These are phyloP conservation scores for Gymnoscelis rufifasciata DNA, from an alignment of 2,888 invertebrate species.

Conservation along the genomic window DNA sequence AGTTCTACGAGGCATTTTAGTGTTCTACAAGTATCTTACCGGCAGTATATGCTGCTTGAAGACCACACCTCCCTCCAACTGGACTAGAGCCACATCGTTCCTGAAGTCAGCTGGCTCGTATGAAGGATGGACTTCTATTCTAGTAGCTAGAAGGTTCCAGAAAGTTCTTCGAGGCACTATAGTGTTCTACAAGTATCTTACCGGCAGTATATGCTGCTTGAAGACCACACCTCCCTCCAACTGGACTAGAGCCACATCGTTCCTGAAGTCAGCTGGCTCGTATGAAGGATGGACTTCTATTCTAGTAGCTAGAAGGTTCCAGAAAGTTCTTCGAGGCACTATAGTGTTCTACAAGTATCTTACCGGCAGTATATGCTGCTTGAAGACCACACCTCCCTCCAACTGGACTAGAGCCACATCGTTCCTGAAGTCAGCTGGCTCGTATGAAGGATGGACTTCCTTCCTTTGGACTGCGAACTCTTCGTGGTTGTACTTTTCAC, in stretches of 20 bases:
- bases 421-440: constrained; percentile 93
- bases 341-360: background rate
- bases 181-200: too few relatives aligned
- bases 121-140: background rate
- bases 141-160: background rate
- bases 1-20: too few relatives aligned
- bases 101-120: background rate
- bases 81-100: background rate
- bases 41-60: background rate
- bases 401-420: constrained; percentile 91
- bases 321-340: background rate
- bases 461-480: constrained; percentile 93
- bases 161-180: too few relatives aligned
- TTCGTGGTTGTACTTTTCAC: constrained; percentile 90
- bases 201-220: background rate
- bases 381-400: constrained; percentile 89
- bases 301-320: constrained; percentile 44
- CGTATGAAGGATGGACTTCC: constrained; percentile 94
- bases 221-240: background rate
- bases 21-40: constrained; percentile 45
- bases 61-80: background rate
- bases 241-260: constrained; percentile 51
- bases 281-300: constrained; percentile 95
- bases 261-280: constrained; percentile 83
- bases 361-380: constrained; percentile 93